These are phyloP conservation scores for Urocynchramus pylzowi DNA, from an alignment of 2,113 vertebrate genomes.

Conservation along the genomic window DNA sequence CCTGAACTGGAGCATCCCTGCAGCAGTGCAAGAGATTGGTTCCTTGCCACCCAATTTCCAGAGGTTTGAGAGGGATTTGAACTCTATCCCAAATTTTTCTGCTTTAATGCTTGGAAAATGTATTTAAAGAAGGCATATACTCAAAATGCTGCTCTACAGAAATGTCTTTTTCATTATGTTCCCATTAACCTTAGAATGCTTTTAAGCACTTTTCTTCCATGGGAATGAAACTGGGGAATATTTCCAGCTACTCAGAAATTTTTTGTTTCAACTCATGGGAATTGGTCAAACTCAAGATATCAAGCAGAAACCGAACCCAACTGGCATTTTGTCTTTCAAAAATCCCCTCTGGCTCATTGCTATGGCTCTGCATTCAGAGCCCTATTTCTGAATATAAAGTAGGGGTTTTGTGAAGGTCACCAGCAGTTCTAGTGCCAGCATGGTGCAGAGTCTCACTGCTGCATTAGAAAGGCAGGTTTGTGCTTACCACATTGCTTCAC, in stretches of 20 bases:
- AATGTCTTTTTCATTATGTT: constrained; percentile 9
- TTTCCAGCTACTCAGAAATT: constrained; percentile 3
- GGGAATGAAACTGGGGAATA: neutral
- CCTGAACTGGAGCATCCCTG: neutral
- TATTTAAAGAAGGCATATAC: neutral
- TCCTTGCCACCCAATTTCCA: neutral
- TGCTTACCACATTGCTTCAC: neutral
- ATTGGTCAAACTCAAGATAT: neutral
- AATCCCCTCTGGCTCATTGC: neutral
- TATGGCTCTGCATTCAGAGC: neutral
- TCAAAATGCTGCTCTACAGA: neutral
- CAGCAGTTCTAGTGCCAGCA: neutral
- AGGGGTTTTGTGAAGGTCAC: neutral
- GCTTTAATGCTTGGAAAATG: constrained; percentile 19
- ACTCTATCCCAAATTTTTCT: neutral
- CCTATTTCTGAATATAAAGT: neutral
- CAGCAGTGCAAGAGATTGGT: neutral
- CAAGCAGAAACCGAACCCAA: neutral
- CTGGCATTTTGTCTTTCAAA: neutral
- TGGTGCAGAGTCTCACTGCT: neutral
- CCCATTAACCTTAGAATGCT: constrained; percentile 31
- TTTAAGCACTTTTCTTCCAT: constrained; percentile 10
- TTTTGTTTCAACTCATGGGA: constrained; percentile 16
- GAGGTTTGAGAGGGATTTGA: constrained; percentile 1
- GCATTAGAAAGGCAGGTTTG: neutral